Evolutionary conservation across 2,888 invertebrate genomes (phyloP).

Genomic region (Caenorhabditis sulstoni): DNA sequence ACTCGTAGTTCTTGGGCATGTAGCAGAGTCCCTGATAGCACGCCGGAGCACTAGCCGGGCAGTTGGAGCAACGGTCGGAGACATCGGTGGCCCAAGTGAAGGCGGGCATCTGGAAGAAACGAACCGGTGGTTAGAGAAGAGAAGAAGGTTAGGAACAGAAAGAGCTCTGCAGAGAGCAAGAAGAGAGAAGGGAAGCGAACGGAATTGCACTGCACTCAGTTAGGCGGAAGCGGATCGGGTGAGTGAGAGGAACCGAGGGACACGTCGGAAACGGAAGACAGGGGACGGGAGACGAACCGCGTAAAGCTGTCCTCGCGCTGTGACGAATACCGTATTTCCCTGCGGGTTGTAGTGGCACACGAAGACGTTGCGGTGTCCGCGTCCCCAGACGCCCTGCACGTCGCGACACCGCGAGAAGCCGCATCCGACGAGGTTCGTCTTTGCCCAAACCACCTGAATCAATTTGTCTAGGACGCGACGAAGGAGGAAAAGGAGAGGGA

Average conservation of each 20-base stretch:
- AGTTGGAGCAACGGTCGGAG: constrained; percentile 74
- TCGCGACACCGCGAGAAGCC: constrained; percentile 90
- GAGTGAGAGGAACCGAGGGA: constrained; percentile 15
- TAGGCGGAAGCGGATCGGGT: constrained; percentile 44
- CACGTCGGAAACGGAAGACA: constrained; percentile 24
- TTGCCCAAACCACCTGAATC: constrained; percentile 89
- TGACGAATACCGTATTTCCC: constrained; percentile 80
- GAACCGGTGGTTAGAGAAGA: constrained; percentile 1
- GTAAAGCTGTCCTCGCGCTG: constrained; percentile 76
- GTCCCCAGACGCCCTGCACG: constrained; percentile 83
- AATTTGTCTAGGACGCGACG: no score
- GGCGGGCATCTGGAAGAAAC: constrained; percentile 78
- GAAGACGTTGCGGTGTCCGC: constrained; percentile 78
- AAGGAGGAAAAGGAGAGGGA: no score
- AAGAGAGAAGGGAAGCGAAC: background rate
- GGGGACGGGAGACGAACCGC: constrained; percentile 72
- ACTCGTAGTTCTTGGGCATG: constrained; percentile 70
- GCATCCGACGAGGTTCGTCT: constrained; percentile 90
- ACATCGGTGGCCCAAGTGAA: constrained; percentile 79
- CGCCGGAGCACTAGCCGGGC: constrained; percentile 77
- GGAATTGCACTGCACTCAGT: constrained; percentile 50
- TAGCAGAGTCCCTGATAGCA: constrained; percentile 79
- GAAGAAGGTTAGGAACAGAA: constrained; percentile 13
- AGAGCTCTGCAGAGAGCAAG: constrained; percentile 1
- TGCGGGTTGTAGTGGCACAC: constrained; percentile 81